Percentiles rank a stretch among this genome's conserved stretches.
These are phyloP conservation scores for Psittacula cyanocephala DNA, from an alignment of 2,113 vertebrate genomes.

Conservation along the genomic window DNA sequence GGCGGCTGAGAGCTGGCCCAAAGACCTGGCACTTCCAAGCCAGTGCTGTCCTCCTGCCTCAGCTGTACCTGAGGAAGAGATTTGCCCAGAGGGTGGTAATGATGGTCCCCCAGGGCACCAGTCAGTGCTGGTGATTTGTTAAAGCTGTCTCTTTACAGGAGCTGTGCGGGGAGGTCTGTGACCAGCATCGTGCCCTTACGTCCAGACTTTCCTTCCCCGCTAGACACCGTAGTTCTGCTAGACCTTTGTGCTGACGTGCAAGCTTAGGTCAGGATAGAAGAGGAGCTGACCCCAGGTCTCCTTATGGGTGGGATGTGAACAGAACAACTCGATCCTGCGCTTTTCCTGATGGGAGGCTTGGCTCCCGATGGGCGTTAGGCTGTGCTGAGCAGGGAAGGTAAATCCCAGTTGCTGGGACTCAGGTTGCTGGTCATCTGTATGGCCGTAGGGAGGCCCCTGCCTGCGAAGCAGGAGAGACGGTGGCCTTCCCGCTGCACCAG, in stretches of 20 bases:
- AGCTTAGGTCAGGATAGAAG: neutral
- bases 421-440: rapidly evolving
- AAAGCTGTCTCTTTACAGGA: neutral
- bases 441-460: neutral
- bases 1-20: neutral
- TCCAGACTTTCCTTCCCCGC: neutral
- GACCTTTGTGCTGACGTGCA: rapidly evolving
- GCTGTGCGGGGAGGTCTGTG: neutral
- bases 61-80: neutral
- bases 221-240: neutral
- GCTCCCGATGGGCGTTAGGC: rapidly evolving
- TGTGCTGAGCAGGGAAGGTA: neutral
- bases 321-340: rapidly evolving
- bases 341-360: neutral
- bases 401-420: rapidly evolving
- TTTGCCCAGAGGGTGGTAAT: neutral
- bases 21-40: rapidly evolving
- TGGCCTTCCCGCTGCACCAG: neutral
- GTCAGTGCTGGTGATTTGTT: too few species aligned
- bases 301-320: neutral
- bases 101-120: rapidly evolving
- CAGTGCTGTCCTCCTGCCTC: rapidly evolving
- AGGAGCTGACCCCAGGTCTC: neutral
- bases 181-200: neutral
- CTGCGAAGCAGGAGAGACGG: neutral